A percentile compares a stretch with the other conserved stretches of the same genome.
These are phyloP conservation scores for Steinernema feltiae DNA, from an alignment of 1,140 invertebrate species.

Conservation along the genomic window DNA sequence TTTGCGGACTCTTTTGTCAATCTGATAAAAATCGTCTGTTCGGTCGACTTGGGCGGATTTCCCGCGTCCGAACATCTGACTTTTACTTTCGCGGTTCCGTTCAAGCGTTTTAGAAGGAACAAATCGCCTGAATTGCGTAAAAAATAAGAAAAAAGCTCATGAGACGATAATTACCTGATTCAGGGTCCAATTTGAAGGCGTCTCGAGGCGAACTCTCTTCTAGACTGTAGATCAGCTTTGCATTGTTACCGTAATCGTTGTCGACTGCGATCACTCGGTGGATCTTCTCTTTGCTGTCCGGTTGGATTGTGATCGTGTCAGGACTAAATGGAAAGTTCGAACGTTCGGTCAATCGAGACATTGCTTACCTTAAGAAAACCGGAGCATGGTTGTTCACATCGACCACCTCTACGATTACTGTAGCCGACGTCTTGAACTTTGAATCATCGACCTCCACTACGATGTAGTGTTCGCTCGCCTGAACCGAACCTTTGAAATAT, in stretches of 20 bases:
- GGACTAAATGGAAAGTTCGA: not conserved
- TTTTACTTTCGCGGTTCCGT: not conserved
- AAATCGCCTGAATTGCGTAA: slow-evolving; percentile 16
- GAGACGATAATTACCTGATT: no score
- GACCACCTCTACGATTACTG: slow-evolving; percentile 49
- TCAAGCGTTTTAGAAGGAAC: not conserved
- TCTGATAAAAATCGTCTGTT: slow-evolving; percentile 22
- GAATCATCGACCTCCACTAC: slow-evolving; percentile 8
- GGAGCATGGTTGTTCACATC: slow-evolving; percentile 58
- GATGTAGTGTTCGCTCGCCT: not conserved
- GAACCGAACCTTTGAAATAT: not conserved
- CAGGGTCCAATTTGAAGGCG: slow-evolving; percentile 19
- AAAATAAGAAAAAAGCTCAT: no score
- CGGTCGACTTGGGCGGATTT: slow-evolving; percentile 21
- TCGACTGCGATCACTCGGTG: slow-evolving; percentile 47
- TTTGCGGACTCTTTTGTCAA: not conserved
- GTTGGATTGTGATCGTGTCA: not conserved
- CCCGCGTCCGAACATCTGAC: slow-evolving; percentile 25
- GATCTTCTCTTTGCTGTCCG: not conserved
- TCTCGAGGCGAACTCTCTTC: not conserved
- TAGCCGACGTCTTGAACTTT: slow-evolving; percentile 37
- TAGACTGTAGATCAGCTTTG: slow-evolving; percentile 34
- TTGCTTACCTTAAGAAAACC: slow-evolving; percentile 42
- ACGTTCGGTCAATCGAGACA: not conserved
- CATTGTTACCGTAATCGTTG: slow-evolving; percentile 50